These are phyloP conservation scores for Ibycter americanus DNA, from an alignment of 2,797 vertebrate genomes.

Conservation along the genomic window DNA sequence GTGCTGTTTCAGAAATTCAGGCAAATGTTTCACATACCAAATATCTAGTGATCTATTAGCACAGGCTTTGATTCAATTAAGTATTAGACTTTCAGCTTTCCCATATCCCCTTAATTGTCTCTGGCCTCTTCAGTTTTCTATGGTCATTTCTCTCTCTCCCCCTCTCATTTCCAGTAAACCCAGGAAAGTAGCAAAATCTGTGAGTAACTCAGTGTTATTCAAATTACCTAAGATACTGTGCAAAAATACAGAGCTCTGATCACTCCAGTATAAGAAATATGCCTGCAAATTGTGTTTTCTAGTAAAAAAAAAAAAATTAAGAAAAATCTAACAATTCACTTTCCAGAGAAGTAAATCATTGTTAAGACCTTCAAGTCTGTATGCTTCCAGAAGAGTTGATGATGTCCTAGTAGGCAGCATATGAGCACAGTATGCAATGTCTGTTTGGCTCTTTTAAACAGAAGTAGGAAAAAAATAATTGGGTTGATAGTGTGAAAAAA, in stretches of 20 bases:
- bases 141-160: neutral
- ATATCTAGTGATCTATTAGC: neutral
- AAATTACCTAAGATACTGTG: neutral
- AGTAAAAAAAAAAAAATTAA: neutral
- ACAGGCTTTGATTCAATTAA: neutral
- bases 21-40: neutral
- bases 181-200: neutral
- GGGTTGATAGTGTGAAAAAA: neutral
- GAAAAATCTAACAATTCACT: neutral
- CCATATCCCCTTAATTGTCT: neutral
- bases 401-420: neutral
- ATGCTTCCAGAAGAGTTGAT: neutral
- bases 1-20: neutral
- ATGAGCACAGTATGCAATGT: neutral
- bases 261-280: neutral
- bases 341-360: neutral
- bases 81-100: neutral
- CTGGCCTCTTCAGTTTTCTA: neutral
- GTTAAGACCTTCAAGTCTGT: neutral
- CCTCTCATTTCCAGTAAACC: neutral
- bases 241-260: neutral
- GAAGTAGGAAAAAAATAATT: rapidly evolving
- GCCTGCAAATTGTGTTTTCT: neutral
- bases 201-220: neutral
- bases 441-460: neutral